Conservation (phyloP, 2,888 invertebrate species). For the Conistra vaccinii region DNA sequence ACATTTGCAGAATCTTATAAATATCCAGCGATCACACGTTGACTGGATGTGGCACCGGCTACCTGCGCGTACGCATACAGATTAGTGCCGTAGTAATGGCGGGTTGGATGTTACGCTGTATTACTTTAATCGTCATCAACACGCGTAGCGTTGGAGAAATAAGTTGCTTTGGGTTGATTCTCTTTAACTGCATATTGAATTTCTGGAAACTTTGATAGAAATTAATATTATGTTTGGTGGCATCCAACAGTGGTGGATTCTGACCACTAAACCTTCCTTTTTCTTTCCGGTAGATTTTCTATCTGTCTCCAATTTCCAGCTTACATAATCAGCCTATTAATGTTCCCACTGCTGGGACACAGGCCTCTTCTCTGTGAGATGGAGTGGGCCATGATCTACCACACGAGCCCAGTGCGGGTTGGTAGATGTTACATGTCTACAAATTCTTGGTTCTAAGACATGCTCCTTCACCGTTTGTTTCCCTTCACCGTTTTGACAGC, state of each 20-base stretch:
- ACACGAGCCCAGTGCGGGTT: too few species aligned
- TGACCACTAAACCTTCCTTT: too few species aligned
- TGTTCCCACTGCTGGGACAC: too few species aligned
- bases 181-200: not conserved
- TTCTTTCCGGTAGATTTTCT: too few species aligned
- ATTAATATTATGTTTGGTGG: not conserved
- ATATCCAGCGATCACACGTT: conserved; percentile 10
- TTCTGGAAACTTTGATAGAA: not conserved
- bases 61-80: conserved; percentile 75
- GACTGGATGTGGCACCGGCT: conserved; percentile 57
- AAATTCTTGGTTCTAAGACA: too few species aligned
- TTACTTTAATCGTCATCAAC: conserved; percentile 86
- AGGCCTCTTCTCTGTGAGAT: too few species aligned
- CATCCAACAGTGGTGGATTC: not conserved
- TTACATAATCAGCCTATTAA: too few species aligned
- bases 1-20: conserved; percentile 30
- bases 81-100: conserved; percentile 79
- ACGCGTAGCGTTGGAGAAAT: conserved; percentile 72
- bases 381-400: too few species aligned
- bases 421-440: too few species aligned
- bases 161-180: not conserved
- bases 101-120: conserved; percentile 82
- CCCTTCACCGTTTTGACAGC: too few species aligned
- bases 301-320: not conserved
- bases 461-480: too few species aligned